Conservation (phyloP, 1,140 invertebrate species). For the Theocolax elegans region DNA sequence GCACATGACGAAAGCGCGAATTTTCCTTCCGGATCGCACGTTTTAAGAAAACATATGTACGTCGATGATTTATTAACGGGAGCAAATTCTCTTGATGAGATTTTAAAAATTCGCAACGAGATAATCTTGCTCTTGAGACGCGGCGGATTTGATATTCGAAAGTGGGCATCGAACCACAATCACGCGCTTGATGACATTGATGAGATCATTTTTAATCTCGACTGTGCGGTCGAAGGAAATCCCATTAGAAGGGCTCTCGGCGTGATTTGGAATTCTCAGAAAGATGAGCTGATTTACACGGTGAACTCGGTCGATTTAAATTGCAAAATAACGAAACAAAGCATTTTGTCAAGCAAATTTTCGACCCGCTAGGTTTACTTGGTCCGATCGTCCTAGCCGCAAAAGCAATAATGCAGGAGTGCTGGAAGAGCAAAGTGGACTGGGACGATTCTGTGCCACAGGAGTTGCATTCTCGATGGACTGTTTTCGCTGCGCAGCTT, state of each 20-base stretch:
- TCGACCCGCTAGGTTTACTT: not conserved
- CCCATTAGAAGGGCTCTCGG: not conserved
- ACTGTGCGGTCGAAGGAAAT: not conserved
- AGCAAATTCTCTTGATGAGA: slow-evolving; percentile 15
- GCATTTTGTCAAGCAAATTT: not conserved
- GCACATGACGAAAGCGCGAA: not conserved
- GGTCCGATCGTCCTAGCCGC: not conserved
- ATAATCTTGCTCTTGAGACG: slow-evolving; percentile 15
- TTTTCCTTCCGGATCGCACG: not conserved
- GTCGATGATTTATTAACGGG: slow-evolving; percentile 25
- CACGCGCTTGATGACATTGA: slow-evolving; percentile 16
- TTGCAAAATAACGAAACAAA: too few species aligned
- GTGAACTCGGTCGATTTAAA: not conserved
- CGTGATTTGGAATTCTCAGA: not conserved
- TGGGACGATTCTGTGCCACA: not conserved
- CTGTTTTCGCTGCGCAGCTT: not conserved
- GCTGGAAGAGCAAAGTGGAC: slow-evolving; percentile 14
- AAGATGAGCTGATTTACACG: not conserved
- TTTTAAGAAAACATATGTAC: slow-evolving; percentile 11
- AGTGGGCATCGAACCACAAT: slow-evolving; percentile 36
- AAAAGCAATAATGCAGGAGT: slow-evolving; percentile 29
- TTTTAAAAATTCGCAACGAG: slow-evolving; percentile 20
- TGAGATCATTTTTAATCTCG: not conserved
- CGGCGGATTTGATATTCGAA: slow-evolving; percentile 31
- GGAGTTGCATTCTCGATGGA: not conserved